Conservation (phyloP, 2,888 invertebrate species). For the Dryocosmus kuriphilus region DNA sequence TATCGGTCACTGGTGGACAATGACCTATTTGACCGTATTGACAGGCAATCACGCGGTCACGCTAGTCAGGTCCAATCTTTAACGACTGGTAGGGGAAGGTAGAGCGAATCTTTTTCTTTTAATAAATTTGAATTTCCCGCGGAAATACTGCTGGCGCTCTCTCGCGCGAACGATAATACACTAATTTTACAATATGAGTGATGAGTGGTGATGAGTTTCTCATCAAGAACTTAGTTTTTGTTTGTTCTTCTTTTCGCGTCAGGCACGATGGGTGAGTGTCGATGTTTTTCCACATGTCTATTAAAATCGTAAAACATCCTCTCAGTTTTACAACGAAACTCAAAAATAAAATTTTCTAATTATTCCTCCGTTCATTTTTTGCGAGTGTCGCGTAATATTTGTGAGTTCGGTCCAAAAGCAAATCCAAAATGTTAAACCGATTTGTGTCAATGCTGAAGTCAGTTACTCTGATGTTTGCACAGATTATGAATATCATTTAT, state of each 20-base stretch:
- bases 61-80: too few species aligned
- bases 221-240: not conserved
- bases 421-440: not conserved
- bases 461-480: not conserved
- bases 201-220: not conserved
- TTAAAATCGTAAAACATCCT: conserved; percentile 25
- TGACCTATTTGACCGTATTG: too few species aligned
- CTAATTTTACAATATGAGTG: too few species aligned
- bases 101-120: too few species aligned
- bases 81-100: too few species aligned
- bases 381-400: conserved; percentile 11
- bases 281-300: conserved; percentile 26
- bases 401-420: conserved; percentile 9
- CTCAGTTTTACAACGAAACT: not conserved
- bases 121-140: too few species aligned
- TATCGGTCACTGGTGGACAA: too few species aligned
- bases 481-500: not conserved
- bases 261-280: conserved; percentile 36
- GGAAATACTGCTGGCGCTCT: too few species aligned
- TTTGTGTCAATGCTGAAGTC: not conserved
- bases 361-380: not conserved
- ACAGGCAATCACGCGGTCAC: too few species aligned
- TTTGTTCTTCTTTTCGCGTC: conserved; percentile 25
- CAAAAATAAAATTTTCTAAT: not conserved
- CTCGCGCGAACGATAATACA: too few species aligned